A percentile compares a stretch with the other conserved stretches of the same genome.
Evolutionary conservation across 2,888 invertebrate genomes (phyloP).

Genomic region (Cosmia pyralina): DNA sequence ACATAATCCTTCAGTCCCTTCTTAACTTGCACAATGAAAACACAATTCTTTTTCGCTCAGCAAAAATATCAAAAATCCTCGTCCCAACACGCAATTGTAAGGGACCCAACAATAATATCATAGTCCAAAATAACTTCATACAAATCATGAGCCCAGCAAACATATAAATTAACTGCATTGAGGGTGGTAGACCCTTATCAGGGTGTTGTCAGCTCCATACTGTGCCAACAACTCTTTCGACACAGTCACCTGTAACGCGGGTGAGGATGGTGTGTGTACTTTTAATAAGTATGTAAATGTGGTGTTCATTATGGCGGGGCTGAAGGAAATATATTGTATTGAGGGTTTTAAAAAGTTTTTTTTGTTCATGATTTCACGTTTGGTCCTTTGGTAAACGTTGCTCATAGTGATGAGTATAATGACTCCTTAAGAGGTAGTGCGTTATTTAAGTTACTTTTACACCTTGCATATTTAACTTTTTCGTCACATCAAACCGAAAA

Average conservation of each 20-base stretch:
- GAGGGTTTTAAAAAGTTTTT: background rate
- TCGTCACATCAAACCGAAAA: no score
- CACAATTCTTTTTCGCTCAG: slow-evolving; percentile 30
- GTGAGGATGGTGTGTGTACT: slow-evolving; percentile 22
- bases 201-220: slow-evolving; percentile 57
- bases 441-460: no score
- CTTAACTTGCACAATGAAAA: slow-evolving; percentile 6
- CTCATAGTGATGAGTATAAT: no score
- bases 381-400: no score
- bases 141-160: slow-evolving; percentile 58
- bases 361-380: no score
- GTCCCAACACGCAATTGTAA: slow-evolving; percentile 12
- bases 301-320: slow-evolving; percentile 32
- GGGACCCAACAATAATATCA: slow-evolving; percentile 39
- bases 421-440: no score
- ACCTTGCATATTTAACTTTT: no score
- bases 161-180: slow-evolving; percentile 63
- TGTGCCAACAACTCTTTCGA: slow-evolving; percentile 58
- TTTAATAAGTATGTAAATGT: slow-evolving; percentile 56
- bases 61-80: slow-evolving; percentile 43
- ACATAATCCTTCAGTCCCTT: background rate
- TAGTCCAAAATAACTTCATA: slow-evolving; percentile 56
- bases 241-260: slow-evolving; percentile 42
- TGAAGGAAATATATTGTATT: background rate
- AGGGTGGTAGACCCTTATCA: slow-evolving; percentile 62